Percentiles rank a stretch among this genome's conserved stretches.
These are phyloP conservation scores for Zaprionus obscuricornis DNA, from an alignment of 2,888 invertebrate genomes.

Conservation along the genomic window DNA sequence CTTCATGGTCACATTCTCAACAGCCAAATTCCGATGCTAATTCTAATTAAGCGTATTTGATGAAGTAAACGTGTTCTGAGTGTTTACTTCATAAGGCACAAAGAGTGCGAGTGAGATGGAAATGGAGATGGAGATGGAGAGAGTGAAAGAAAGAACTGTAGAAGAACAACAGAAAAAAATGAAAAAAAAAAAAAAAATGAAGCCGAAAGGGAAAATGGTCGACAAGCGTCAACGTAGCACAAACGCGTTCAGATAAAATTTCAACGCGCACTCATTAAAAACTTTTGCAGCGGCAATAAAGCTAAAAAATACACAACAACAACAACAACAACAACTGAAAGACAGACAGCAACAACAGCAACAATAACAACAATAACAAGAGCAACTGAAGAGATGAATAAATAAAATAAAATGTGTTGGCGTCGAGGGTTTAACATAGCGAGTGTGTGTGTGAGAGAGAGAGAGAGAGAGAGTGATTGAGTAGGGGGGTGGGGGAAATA, in stretches of 20 bases:
- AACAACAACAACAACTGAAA: conserved; percentile 8
- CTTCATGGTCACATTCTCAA: conserved; percentile 21
- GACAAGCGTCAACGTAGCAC: conserved; percentile 15
- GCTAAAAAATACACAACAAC: conserved; percentile 21
- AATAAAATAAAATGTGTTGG: conserved; percentile 57
- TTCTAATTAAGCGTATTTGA: conserved; percentile 68
- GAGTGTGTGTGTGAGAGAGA: no score
- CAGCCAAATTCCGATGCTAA: conserved; percentile 59
- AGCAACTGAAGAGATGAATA: conserved; percentile 38
- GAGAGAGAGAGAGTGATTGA: no score
- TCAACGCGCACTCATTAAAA: conserved; percentile 65
- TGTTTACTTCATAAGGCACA: conserved; percentile 56
- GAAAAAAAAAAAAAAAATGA: conserved; percentile 1
- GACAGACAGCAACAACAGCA: not conserved
- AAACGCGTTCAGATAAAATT: conserved; percentile 55
- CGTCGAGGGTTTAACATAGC: conserved; percentile 11
- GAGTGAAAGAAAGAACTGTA: conserved; percentile 16
- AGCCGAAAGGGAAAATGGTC: conserved; percentile 6
- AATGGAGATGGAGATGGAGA: conserved; percentile 11
- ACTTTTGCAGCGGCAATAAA: conserved; percentile 58
- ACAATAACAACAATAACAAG: conserved; percentile 11
- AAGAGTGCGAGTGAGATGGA: not conserved
- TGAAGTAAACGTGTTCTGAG: conserved; percentile 63
- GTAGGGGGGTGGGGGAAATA: no score
- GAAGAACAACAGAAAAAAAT: not conserved